Conservation (phyloP, 2,797 vertebrate genomes). For the Thamnophis elegans region DNA sequence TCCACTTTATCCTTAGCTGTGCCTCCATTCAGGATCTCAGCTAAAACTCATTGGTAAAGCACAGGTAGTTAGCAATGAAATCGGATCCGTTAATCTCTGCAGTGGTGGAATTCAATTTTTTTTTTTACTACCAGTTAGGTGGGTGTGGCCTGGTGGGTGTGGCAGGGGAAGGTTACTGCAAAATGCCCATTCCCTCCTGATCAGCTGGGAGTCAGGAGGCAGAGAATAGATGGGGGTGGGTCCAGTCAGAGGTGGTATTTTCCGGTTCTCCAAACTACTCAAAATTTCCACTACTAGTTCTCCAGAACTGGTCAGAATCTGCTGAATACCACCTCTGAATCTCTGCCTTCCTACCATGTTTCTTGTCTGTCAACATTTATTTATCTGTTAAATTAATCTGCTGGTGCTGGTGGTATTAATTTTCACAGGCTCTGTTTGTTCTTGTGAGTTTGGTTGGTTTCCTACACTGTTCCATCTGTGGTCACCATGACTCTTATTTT, state of each 20-base stretch:
- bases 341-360: background rate
- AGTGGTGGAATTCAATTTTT: no score
- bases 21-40: fast-evolving
- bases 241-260: no score
- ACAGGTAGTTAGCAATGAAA: background rate
- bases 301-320: no score
- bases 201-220: no score
- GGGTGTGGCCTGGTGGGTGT: no score
- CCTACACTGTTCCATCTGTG: slow-evolving; percentile 5
- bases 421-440: background rate
- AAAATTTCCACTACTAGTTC: no score
- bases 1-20: slow-evolving; percentile 18
- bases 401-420: background rate
- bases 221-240: no score
- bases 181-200: no score
- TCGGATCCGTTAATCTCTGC: fast-evolving
- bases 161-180: no score
- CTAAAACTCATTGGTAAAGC: background rate
- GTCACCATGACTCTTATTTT: background rate
- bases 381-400: background rate
- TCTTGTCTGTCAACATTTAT: background rate
- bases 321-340: background rate
- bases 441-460: background rate
- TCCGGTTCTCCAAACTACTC: no score
- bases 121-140: no score